phyloP scores from a whole-genome alignment of 2,888 invertebrate species.

The Orchestes rusci region DNA sequence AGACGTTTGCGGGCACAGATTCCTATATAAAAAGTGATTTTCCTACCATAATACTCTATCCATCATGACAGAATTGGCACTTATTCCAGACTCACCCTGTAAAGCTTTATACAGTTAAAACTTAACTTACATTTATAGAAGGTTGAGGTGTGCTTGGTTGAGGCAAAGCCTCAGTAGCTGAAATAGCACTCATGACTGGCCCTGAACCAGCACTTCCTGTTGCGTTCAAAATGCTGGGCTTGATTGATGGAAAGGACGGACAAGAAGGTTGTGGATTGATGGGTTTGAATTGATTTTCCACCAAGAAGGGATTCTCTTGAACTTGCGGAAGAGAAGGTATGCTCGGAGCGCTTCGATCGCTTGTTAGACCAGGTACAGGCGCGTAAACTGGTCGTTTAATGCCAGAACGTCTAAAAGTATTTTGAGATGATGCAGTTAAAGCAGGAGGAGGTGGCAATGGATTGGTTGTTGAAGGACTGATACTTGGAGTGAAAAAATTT shows the following conservation, averaged over 20 bases:
- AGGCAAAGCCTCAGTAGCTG: conserved; percentile 30
- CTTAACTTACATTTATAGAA: no score
- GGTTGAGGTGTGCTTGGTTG: no score
- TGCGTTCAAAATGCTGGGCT: conserved; percentile 19
- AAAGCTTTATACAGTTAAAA: no score
- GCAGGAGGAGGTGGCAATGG: no score
- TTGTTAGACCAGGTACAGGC: conserved; percentile 62
- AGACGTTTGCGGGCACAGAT: no score
- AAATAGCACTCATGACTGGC: conserved; percentile 35
- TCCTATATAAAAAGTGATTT: no score
- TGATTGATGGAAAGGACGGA: conserved; percentile 20
- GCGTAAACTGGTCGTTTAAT: conserved; percentile 68
- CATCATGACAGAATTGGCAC: no score
- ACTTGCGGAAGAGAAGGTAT: conserved; percentile 23
- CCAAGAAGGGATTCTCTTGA: conserved; percentile 20
- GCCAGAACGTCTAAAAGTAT: conserved; percentile 60
- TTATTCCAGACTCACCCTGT: no score
- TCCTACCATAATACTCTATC: no score
- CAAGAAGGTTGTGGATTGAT: conserved; percentile 30
- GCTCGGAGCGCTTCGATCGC: conserved; percentile 16
- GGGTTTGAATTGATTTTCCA: conserved; percentile 30
- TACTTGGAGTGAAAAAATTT: no score
- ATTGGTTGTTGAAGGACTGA: no score
- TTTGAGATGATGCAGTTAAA: no score
- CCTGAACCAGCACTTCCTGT: conserved; percentile 20